A percentile compares a stretch with the other conserved stretches of the same genome.
Evolutionary conservation across 35 echinoderm and acorn worm genomes (phyloP).

Genomic region (Anneissia japonica): DNA sequence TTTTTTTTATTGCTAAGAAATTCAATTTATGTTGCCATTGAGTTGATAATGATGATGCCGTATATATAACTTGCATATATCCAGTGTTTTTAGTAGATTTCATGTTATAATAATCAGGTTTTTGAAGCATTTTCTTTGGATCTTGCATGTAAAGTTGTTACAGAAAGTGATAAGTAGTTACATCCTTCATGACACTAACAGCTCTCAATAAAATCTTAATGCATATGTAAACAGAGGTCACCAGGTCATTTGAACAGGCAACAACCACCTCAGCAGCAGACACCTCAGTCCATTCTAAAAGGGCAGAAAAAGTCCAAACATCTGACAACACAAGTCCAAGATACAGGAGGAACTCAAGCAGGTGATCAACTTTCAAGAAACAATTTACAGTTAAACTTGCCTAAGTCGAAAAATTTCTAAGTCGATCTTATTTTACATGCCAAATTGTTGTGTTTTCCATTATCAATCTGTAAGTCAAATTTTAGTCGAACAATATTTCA

Average conservation of each 20-base stretch:
- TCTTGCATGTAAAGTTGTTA: neutral
- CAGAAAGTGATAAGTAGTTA: neutral
- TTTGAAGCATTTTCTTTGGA: neutral
- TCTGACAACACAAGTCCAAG: conserved; percentile 24
- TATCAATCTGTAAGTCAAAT: conserved; percentile 5
- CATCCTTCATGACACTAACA: neutral
- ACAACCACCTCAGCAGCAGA: conserved; percentile 1
- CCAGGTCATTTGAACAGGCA: neutral
- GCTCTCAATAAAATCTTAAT: neutral
- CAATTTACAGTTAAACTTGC: neutral
- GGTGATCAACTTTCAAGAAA: neutral
- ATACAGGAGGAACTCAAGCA: neutral
- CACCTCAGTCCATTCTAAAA: conserved; percentile 82
- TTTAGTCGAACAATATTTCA: no score
- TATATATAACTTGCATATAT: no score
- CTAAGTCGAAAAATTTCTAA: neutral
- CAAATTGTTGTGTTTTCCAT: neutral
- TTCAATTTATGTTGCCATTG: no score
- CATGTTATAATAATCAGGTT: neutral
- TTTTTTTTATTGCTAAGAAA: no score
- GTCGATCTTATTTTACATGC: neutral
- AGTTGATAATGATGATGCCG: no score
- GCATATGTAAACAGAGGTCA: conserved; percentile 1
- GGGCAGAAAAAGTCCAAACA: conserved; percentile 45
- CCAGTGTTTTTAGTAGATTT: no score